Percentiles rank a stretch among this genome's conserved stretches.
These are phyloP conservation scores for Semnopithecus entellus DNA, from an alignment of 2,113 vertebrate genomes.

Conservation along the genomic window DNA sequence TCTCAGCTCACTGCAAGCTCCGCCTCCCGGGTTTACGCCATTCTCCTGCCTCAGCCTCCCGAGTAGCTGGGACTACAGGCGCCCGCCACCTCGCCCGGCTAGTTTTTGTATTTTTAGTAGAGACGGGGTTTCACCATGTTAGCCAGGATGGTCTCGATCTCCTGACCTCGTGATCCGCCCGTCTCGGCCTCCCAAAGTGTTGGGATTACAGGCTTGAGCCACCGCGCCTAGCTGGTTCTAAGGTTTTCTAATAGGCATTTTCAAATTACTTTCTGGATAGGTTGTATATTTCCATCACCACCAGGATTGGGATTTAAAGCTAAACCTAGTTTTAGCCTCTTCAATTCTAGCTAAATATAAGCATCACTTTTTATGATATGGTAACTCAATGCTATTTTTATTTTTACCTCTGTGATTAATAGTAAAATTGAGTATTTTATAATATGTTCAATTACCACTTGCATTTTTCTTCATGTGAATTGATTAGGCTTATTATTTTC, in stretches of 20 bases:
- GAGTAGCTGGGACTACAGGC: too few species aligned
- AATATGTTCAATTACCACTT: background rate
- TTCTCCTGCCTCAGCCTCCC: too few species aligned
- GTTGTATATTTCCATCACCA: background rate
- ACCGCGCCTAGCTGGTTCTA: background rate
- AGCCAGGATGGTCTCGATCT: too few species aligned
- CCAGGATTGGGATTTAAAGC: background rate
- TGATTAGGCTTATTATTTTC: background rate
- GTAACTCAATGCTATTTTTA: background rate
- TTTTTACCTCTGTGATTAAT: background rate
- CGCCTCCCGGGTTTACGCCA: too few species aligned
- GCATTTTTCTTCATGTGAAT: background rate
- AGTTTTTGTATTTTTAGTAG: too few species aligned
- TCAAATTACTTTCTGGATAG: background rate
- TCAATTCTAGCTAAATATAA: background rate
- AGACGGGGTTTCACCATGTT: too few species aligned
- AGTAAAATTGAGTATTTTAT: background rate
- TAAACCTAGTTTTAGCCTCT: background rate
- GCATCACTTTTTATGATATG: background rate
- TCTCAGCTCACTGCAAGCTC: too few species aligned
- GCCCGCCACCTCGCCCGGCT: too few species aligned
- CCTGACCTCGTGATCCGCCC: too few species aligned
- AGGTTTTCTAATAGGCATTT: background rate
- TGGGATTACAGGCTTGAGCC: too few species aligned
- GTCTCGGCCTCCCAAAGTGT: too few species aligned